Evolutionary conservation across 2,888 invertebrate species (phyloP), one percentile per base, ranked within the genome.

Genomic region (Lamproptera curius): DNA sequence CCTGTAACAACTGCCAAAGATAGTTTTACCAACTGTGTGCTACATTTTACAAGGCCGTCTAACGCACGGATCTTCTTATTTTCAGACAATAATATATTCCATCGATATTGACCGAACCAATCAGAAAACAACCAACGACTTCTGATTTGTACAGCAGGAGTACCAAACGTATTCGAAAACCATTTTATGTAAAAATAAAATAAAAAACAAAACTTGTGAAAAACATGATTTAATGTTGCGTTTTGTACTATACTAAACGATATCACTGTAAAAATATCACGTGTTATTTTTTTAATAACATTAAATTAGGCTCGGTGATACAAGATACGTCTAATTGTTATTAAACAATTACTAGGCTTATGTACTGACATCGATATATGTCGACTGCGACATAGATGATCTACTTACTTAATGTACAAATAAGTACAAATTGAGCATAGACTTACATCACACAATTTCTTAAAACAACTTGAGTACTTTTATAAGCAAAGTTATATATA

Each of bases 221-320:
- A n/a, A n/a, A 4, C 15, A 17, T 37, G 1, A 37, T 37, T 37
- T 31, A 44, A 20, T 44, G 13, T 36, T 15, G 2, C 26, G 15
- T 31, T 1, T 13, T 13, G 41, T 17, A 14, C 41, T 34, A 40
- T 10, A 28, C 17, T 47, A 41, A 42, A 16, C 17, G 36, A 20
- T 47, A 47, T 47, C 46, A 47, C 46, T 47, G 34, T 41, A 11
- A n/a, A n/a, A n/a, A 36, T 42, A 47, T 47, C 46, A 47, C 46
- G 28, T 40, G 15, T 34, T 26, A 20, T 20, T 20, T 20, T 38
- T 16, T 33, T 44, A 38, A 43, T 28, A 13, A 28, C 37, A 16
- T 37, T 11, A 36, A 26, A 26, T 26, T 11, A 43, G 26, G 20
- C 16, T 8, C 8, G 15, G 1, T 26, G 2, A 16, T 28, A 28